Evolutionary conservation across 2,113 vertebrate genomes (phyloP).

Genomic region (Murina feae): DNA sequence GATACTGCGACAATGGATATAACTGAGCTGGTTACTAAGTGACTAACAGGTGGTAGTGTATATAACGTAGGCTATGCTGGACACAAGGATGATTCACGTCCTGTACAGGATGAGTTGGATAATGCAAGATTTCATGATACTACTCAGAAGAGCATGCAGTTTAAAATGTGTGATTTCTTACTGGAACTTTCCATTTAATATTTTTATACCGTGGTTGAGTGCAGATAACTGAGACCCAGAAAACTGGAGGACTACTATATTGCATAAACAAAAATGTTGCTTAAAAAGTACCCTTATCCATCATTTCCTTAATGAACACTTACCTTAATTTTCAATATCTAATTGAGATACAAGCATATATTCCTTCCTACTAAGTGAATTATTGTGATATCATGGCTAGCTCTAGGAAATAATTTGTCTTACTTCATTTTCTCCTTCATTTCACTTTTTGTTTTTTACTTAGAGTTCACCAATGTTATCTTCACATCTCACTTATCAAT

Average conservation of each 20-base stretch:
- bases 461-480: neutral
- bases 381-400: neutral
- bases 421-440: neutral
- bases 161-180: neutral
- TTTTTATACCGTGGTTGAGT: too few relatives aligned
- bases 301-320: neutral
- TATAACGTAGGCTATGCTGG: neutral
- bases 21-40: neutral
- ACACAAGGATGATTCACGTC: neutral
- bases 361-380: neutral
- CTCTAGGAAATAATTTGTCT: neutral
- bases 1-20: neutral
- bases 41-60: neutral
- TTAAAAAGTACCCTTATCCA: neutral
- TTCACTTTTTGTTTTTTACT: neutral
- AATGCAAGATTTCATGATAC: neutral
- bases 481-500: neutral
- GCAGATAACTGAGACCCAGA: neutral
- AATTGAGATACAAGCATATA: neutral
- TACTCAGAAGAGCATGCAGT: neutral
- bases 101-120: neutral
- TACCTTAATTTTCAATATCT: neutral
- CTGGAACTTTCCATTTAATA: too few relatives aligned
- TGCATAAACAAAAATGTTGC: neutral
- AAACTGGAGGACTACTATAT: neutral